Evolutionary conservation across 2,113 vertebrate species (phyloP), one percentile per base, ranked within the genome.

Genomic region (Seriola quinqueradiata): DNA sequence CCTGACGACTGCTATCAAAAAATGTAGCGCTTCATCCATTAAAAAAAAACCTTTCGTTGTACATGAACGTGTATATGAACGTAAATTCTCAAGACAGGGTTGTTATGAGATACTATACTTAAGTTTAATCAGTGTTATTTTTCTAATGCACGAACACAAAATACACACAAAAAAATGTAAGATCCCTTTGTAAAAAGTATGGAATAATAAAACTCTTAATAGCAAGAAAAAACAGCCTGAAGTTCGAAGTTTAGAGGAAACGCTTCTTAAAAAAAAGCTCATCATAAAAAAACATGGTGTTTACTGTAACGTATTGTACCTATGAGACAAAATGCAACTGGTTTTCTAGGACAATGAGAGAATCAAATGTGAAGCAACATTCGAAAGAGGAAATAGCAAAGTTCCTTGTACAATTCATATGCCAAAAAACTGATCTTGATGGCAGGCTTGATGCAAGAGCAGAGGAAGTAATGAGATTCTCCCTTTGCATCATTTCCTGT

Each of bases 401-500:
- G 23, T 82, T 80, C 32, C 23, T 50, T 21, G 0, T 48, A 54
- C 7, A 42, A 42, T 10, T 2, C 38, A 38, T 9, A 57, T 1
- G n/a, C 65, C 21, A 66, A 2, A 71, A 66, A 40, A 4, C 4
- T 42, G 1, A 60, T 57, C 5, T 66, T 1, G n/a, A n/a, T n/a
- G 12, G 23, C 8, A 42, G 36, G 28, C 10, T 11, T 42, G 1
- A 34, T 42, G 17, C 5, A 46, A 65, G 34, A 77, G 42, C 12
- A 81, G 88, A 61, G 83, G 84, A 92, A 81, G 79, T 88, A 11
- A 34, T 42, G 19, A 67, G 17, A 72, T 32, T 71, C 44, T 6
- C 19, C 2, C 12, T 87, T 91, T 88, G 77, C 89, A 77, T 80
- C 54, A 91, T 58, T 87, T 93, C 91, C 90, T 84, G 68, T 90